Percentiles rank a stretch among this genome's conserved stretches.
Evolutionary conservation across 1,140 invertebrate species (phyloP).

Genomic region (Heliothis virescens): DNA sequence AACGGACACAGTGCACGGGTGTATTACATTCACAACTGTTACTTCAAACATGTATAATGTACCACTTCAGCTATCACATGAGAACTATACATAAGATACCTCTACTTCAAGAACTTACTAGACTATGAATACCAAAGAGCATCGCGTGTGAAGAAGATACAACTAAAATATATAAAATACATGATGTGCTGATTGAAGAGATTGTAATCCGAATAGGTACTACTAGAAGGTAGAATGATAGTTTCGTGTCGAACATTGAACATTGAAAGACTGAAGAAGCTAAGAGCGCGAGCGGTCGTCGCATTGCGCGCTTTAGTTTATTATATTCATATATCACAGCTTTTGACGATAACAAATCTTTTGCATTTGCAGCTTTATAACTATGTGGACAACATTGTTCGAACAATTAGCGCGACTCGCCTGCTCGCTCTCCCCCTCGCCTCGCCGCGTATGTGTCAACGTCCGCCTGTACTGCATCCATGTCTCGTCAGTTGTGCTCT

Average conservation of each 20-base stretch:
- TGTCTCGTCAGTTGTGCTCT: slow-evolving; percentile 17
- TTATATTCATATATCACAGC: slow-evolving; percentile 85
- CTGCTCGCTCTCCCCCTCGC: slow-evolving; percentile 1
- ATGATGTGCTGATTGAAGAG: slow-evolving; percentile 78
- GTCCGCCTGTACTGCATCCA: background rate
- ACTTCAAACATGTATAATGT: slow-evolving; percentile 17
- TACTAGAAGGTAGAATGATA: slow-evolving; percentile 44
- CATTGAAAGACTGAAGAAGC: slow-evolving; percentile 55
- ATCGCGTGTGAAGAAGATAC: slow-evolving; percentile 44
- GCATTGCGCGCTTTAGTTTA: slow-evolving; percentile 78
- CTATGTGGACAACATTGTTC: slow-evolving; percentile 77
- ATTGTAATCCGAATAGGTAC: slow-evolving; percentile 48
- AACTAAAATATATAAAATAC: slow-evolving; percentile 65
- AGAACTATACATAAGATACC: slow-evolving; percentile 25
- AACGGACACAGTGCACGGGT: slow-evolving; percentile 28
- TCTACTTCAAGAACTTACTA: slow-evolving; percentile 37
- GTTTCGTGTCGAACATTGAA: slow-evolving; percentile 45
- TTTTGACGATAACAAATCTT: slow-evolving; percentile 86
- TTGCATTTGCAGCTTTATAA: slow-evolving; percentile 84
- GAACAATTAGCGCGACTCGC: slow-evolving; percentile 67
- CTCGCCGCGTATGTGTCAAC: slow-evolving; percentile 17
- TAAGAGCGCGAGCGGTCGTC: slow-evolving; percentile 69
- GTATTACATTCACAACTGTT: slow-evolving; percentile 16
- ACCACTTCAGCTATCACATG: slow-evolving; percentile 43
- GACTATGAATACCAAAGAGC: slow-evolving; percentile 22